Percentiles rank a stretch among this genome's conserved stretches.
Conservation (phyloP, 2,888 invertebrate species). For the Slavum lentiscoides region DNA sequence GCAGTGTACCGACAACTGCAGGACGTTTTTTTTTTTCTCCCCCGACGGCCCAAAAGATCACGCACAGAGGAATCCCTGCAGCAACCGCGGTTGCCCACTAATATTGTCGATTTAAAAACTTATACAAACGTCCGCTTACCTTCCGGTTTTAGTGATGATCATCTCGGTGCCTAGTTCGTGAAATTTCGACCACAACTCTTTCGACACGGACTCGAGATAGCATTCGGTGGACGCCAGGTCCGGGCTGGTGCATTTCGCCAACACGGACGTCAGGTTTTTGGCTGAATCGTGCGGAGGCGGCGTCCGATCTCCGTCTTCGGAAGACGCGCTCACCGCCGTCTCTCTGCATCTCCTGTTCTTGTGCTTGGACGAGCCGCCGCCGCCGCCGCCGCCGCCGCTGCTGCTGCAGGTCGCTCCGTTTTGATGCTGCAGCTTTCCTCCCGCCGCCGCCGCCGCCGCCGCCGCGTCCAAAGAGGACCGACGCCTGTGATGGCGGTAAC, state of each 20-base stretch:
- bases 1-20: too few species aligned
- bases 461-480: conserved; percentile 13
- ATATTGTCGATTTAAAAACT: too few species aligned
- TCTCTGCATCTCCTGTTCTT: conserved; percentile 32
- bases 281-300: conserved; percentile 53
- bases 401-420: conserved; percentile 16
- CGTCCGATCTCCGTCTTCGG: conserved; percentile 47
- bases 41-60: too few species aligned
- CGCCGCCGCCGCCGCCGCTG: background rate
- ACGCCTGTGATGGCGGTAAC: conserved; percentile 6
- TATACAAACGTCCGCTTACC: conserved; percentile 54
- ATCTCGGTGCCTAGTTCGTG: conserved; percentile 57
- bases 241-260: conserved; percentile 67
- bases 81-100: too few species aligned
- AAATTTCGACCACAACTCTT: conserved; percentile 63
- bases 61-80: too few species aligned
- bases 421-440: background rate
- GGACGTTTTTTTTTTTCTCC: too few species aligned
- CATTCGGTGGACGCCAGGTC: conserved; percentile 70
- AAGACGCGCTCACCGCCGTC: conserved; percentile 38
- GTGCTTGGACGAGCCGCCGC: conserved; percentile 8
- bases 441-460: background rate
- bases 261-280: conserved; percentile 34
- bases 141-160: conserved; percentile 58
- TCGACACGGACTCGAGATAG: conserved; percentile 79